Evolutionary conservation across 2,797 vertebrate genomes (phyloP), one percentile per base, ranked within the genome.

Genomic region (Morus bassanus): DNA sequence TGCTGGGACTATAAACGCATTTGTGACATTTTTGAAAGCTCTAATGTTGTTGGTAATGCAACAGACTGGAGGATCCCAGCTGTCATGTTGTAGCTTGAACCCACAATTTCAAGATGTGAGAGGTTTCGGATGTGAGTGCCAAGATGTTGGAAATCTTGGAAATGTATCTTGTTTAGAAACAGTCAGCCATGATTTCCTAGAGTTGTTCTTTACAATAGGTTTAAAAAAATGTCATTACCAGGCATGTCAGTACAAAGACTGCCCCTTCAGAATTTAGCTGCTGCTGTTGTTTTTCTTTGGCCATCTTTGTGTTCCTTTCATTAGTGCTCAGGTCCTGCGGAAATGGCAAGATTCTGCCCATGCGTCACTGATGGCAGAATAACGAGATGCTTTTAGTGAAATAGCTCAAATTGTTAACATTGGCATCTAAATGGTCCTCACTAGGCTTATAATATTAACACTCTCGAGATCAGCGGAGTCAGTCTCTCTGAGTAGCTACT

Each of bases 131-230:
- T 50, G 45, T n/a, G 68, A 89, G 25, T 48, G 53, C 86, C 72
- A 83, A 54, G 46, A 43, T 85, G 53, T 57, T 89, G 88, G 35
- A 87, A 68, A 82, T 95, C 75, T 92, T 93, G 86, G 84, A 96
- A 89, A 45, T 63, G 31, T 48, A 30, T 88, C 78, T 83, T 78
- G 64, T 89, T 93, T 91, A 85, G 68, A 94, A 92, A 59, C 81
- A 16, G 75, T 79, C 51, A 45, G 74, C 72, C 43, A 13, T 22
- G 50, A 65, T 89, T 95, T 96, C 86, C 75, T 84, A 18, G 78
- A 91, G 93, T 77, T 85, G 67, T 85, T 91, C 82, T 94, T 93
- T 67, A 79, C 69, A 48, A 33, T 39, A 33, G 27, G 11, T 79
- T 79, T 41, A 6, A 2, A 35, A 43, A 69, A 46, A 39, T 2